These are phyloP conservation scores for Oncorhynchus kisutch DNA, from an alignment of 2,113 vertebrate genomes.

Conservation along the genomic window DNA sequence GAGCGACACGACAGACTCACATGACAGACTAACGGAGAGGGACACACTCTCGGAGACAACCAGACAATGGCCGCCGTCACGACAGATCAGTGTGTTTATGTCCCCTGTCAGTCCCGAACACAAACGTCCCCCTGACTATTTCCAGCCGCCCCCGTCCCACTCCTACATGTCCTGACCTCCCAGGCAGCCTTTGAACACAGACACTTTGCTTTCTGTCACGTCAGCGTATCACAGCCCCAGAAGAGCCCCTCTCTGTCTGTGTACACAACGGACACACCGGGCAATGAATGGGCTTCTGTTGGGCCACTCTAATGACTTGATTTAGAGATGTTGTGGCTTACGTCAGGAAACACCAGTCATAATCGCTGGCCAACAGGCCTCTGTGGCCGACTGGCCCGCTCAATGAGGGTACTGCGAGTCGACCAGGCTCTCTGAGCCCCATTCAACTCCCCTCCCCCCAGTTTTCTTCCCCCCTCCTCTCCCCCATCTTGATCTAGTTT, in stretches of 20 bases:
- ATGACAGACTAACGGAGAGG: constrained; percentile 1
- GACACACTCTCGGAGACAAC: constrained; percentile 5
- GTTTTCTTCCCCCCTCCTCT: neutral
- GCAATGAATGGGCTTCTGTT: constrained; percentile 72
- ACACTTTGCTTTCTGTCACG: constrained; percentile 59
- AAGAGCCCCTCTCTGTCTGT: neutral
- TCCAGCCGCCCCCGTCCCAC: constrained; percentile 51
- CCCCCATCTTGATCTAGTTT: constrained; percentile 82
- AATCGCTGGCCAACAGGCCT: constrained; percentile 78
- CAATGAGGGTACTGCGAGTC: constrained; percentile 43
- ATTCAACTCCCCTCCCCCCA: constrained; percentile 58
- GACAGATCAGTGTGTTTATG: constrained; percentile 62
- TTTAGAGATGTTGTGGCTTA: constrained; percentile 89
- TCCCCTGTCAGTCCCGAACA: constrained; percentile 68
- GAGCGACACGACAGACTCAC: neutral
- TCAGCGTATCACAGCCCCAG: constrained; percentile 50
- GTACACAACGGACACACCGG: neutral
- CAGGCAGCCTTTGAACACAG: constrained; percentile 44
- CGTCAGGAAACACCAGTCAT: constrained; percentile 87
- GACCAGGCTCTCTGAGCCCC: constrained; percentile 64
- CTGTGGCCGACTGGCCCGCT: constrained; percentile 81
- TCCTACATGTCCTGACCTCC: constrained; percentile 27
- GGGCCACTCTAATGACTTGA: constrained; percentile 81
- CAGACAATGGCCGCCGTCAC: constrained; percentile 70
- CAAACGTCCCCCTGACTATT: constrained; percentile 65